Percentiles rank a stretch among this genome's conserved stretches.
phyloP scores from a whole-genome alignment of 2,888 invertebrate genomes.

The Heliconius sara region DNA sequence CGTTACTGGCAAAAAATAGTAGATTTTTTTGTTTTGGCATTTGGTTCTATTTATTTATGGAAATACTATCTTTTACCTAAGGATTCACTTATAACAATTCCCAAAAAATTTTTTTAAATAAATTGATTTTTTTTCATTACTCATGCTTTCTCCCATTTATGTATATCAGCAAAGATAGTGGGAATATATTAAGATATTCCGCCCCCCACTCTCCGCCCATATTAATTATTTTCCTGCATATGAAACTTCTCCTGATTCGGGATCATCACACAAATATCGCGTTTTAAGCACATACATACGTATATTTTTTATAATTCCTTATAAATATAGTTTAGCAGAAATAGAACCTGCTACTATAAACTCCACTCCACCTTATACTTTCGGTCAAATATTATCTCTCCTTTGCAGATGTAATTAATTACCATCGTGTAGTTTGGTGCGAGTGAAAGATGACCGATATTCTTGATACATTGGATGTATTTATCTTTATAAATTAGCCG shows the following conservation, averaged over 20 bases:
- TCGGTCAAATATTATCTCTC: conserved; percentile 5
- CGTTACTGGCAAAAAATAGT: not conserved
- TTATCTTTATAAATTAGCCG: conserved; percentile 19
- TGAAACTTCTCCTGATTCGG: too few relatives aligned
- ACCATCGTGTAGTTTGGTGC: conserved; percentile 15
- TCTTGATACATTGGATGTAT: conserved; percentile 19
- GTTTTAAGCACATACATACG: too few relatives aligned
- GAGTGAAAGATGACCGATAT: conserved; percentile 18
- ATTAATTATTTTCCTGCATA: too few relatives aligned
- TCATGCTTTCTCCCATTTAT: too few relatives aligned
- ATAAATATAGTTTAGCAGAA: not conserved
- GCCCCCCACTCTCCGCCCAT: not conserved
- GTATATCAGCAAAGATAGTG: too few relatives aligned
- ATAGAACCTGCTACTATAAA: not conserved
- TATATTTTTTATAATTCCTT: too few relatives aligned
- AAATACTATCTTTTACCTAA: not conserved
- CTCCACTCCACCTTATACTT: not conserved
- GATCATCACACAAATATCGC: too few relatives aligned
- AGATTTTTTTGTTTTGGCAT: not conserved
- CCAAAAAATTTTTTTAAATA: too few relatives aligned
- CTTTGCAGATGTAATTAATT: conserved; percentile 25
- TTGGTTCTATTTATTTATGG: not conserved
- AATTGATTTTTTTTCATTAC: too few relatives aligned
- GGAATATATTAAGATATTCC: not conserved
- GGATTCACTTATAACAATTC: too few relatives aligned